These are phyloP conservation scores for Brachionus asplanchnoidis DNA, from an alignment of 1,140 invertebrate species.

Conservation along the genomic window DNA sequence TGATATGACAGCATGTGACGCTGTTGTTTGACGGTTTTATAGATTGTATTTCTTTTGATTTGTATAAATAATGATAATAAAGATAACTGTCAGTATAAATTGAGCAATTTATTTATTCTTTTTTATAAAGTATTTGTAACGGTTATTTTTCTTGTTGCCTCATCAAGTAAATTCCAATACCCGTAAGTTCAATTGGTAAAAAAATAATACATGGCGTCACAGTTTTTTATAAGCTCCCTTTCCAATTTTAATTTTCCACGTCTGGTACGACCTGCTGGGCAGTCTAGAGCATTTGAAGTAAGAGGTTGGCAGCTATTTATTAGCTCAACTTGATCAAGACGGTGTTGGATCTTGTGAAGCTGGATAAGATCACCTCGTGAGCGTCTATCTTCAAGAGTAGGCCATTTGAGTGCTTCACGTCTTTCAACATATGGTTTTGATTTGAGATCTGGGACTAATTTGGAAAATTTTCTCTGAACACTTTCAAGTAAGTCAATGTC, in stretches of 20 bases:
- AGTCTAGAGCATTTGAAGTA: neutral
- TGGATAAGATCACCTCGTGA: neutral
- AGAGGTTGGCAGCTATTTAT: neutral
- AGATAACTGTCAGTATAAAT: neutral
- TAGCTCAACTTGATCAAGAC: neutral
- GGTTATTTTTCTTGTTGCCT: neutral
- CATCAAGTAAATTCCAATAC: neutral
- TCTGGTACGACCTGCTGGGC: neutral
- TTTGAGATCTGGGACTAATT: neutral
- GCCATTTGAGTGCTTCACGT: neutral
- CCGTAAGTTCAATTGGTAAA: neutral
- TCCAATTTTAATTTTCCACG: neutral
- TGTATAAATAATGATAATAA: neutral
- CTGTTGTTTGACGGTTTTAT: neutral
- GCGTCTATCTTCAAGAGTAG: neutral
- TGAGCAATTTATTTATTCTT: neutral
- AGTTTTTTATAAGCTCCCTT: neutral
- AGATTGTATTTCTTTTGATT: neutral
- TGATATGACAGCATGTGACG: neutral
- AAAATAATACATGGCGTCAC: neutral
- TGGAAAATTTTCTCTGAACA: neutral
- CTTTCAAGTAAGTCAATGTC: slow-evolving; percentile 1
- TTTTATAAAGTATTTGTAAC: neutral
- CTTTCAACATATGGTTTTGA: neutral
- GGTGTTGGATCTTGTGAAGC: neutral